Conservation (phyloP, 1,140 invertebrate species). For the Drosophila tropicalis region DNA sequence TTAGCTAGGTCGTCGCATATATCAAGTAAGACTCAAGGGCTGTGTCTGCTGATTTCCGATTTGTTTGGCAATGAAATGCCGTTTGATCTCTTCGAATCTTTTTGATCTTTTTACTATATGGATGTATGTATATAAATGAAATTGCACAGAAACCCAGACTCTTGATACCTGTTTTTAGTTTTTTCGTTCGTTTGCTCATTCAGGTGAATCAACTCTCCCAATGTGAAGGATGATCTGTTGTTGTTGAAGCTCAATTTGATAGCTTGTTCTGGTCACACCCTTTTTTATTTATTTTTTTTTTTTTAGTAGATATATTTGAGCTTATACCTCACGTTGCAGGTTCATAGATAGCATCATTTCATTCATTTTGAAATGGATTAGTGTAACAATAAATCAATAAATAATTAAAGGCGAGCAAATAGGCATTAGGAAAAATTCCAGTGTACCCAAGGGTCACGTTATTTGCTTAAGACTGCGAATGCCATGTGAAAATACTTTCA, state of each 20-base stretch:
- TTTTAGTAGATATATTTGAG: too few relatives aligned
- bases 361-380: neutral
- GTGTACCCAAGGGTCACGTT: neutral
- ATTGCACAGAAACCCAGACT: constrained; percentile 36
- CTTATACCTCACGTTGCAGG: neutral
- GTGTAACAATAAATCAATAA: constrained; percentile 2
- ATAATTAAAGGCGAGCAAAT: neutral
- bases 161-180: constrained; percentile 48
- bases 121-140: constrained; percentile 21
- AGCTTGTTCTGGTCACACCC: constrained; percentile 66
- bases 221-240: constrained; percentile 62
- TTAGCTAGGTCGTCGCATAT: constrained; percentile 62
- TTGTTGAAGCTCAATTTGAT: constrained; percentile 1
- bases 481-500: neutral
- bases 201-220: constrained; percentile 74
- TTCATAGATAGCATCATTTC: neutral
- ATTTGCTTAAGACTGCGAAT: neutral
- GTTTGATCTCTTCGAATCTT: constrained; percentile 70
- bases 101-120: constrained; percentile 28
- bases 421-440: neutral
- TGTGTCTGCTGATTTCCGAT: constrained; percentile 66
- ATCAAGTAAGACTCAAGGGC: constrained; percentile 37
- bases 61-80: constrained; percentile 69
- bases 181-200: constrained; percentile 32
- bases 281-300: constrained; percentile 25